Conservation (phyloP, 2,113 vertebrate genomes). For the Upupa epops region DNA sequence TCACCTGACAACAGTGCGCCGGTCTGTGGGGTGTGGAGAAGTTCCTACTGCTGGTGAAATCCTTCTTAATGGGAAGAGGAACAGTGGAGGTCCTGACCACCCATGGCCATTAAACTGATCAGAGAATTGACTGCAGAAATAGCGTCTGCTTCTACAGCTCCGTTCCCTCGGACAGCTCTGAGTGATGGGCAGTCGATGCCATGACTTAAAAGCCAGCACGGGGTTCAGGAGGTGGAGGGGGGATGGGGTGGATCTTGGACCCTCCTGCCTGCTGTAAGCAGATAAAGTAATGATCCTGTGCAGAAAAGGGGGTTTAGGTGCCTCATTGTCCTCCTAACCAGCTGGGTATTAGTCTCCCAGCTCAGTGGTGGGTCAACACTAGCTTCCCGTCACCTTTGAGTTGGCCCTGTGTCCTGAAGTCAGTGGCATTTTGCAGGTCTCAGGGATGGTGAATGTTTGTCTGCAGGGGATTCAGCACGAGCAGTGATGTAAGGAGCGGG, state of each 20-base stretch:
- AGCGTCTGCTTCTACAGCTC: not conserved
- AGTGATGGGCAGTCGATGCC: not conserved
- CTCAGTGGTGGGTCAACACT: fast-evolving
- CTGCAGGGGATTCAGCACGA: not conserved
- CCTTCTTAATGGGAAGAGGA: not conserved
- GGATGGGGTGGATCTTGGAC: not conserved
- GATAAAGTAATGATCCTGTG: not conserved
- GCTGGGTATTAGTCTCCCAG: not conserved
- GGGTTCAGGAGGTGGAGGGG: no score
- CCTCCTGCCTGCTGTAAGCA: not conserved
- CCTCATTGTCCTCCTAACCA: not conserved
- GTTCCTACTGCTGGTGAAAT: fast-evolving
- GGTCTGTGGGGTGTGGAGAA: not conserved
- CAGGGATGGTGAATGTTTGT: not conserved
- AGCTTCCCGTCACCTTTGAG: not conserved
- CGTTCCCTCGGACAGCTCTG: fast-evolving
- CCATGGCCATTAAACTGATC: not conserved
- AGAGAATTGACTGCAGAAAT: not conserved
- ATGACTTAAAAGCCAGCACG: not conserved
- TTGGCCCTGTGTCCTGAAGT: not conserved
- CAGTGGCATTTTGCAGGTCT: not conserved
- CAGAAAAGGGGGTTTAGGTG: not conserved
- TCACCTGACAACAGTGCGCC: not conserved
- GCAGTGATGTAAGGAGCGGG: fast-evolving
- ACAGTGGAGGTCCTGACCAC: not conserved